These are phyloP conservation scores for Thalassophryne amazonica DNA, from an alignment of 2,797 vertebrate genomes.

Conservation along the genomic window DNA sequence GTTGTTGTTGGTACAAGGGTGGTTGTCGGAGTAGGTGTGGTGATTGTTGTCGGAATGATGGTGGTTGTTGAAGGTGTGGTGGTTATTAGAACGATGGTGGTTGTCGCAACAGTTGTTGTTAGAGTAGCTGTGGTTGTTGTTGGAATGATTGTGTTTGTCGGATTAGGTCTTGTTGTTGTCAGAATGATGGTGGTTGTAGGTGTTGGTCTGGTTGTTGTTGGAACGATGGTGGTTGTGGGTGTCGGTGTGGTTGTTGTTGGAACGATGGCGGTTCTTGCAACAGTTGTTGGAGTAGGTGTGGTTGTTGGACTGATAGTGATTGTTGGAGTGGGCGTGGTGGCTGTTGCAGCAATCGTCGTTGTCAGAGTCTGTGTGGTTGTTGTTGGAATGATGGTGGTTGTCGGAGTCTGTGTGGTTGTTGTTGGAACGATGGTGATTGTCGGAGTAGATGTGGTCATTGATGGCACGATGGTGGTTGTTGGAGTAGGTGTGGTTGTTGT, in stretches of 20 bases:
- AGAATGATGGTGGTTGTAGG: no score
- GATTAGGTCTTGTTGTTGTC: no score
- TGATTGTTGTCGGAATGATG: neutral
- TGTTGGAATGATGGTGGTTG: no score
- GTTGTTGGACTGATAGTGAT: neutral
- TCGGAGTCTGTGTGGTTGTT: neutral
- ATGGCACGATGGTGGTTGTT: no score
- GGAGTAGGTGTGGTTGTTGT: neutral
- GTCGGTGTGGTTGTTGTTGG: no score
- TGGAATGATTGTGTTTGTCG: no score
- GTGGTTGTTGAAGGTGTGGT: neutral
- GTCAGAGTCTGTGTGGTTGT: neutral
- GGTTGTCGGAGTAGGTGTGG: neutral
- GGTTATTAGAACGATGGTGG: neutral
- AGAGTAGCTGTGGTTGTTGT: no score
- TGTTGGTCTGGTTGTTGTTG: no score
- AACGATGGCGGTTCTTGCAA: no score
- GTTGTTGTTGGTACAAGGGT: neutral
- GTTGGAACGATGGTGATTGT: neutral
- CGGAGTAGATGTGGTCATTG: no score
- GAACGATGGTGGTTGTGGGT: no score
- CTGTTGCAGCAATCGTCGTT: neutral
- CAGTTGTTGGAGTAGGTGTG: neutral
- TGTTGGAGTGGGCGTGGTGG: no score
- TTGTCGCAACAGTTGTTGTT: fast-evolving